Conservation (phyloP, 2,113 vertebrate genomes). For the Rallus limicola region DNA sequence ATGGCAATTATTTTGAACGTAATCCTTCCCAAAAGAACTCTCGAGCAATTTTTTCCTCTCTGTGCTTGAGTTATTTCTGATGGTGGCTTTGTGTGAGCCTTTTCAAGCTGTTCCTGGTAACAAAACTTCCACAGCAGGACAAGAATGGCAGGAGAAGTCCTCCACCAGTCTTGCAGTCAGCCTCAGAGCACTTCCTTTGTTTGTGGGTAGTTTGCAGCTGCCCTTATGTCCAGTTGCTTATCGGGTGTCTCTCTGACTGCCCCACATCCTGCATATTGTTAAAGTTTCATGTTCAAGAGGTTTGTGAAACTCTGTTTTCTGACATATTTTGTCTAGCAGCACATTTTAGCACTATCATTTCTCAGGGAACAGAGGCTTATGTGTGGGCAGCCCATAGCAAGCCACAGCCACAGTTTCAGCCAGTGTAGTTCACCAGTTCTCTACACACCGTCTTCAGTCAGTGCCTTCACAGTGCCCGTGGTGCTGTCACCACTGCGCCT, state of each 20-base stretch:
- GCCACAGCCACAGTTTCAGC: not conserved
- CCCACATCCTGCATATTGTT: not conserved
- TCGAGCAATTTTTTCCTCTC: conserved; percentile 44
- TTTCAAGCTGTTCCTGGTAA: not conserved
- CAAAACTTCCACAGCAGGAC: not conserved
- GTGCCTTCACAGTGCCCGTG: fast-evolving
- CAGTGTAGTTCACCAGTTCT: not conserved
- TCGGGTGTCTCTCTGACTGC: not conserved
- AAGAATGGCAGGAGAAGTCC: not conserved
- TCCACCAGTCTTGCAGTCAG: not conserved
- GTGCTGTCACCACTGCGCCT: not conserved
- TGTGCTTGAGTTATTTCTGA: conserved; percentile 22
- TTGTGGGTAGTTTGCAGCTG: not conserved
- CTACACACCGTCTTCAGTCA: not conserved
- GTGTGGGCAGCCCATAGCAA: not conserved
- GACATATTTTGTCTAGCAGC: not conserved
- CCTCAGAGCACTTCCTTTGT: not conserved
- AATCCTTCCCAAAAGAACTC: conserved; percentile 55
- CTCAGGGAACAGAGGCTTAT: not conserved
- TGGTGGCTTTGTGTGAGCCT: not conserved
- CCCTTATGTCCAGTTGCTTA: not conserved
- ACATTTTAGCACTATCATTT: not conserved
- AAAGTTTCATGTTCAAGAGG: not conserved
- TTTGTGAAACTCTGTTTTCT: not conserved
- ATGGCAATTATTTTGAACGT: conserved; percentile 65